A percentile compares a stretch with the other conserved stretches of the same genome.
Evolutionary conservation across 2,888 invertebrate genomes (phyloP).

Genomic region (Trachelus tabidus): DNA sequence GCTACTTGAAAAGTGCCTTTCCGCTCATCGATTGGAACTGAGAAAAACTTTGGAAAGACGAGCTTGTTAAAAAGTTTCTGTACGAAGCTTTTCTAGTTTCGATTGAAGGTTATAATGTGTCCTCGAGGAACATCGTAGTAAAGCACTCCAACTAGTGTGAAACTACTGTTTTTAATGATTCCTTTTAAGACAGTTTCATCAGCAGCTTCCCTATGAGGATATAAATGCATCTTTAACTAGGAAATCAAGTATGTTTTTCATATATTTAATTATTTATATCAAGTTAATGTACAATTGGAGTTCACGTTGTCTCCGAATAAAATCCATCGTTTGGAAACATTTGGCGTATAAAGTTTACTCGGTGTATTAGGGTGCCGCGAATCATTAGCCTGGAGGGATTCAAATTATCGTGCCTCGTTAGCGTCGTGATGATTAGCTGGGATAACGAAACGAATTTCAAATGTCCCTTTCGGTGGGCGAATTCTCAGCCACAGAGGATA

Average conservation of each 20-base stretch:
- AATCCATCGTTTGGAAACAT: not conserved
- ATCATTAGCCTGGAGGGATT: not conserved
- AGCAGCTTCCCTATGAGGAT: not conserved
- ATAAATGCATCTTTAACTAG: not conserved
- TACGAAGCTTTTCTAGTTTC: not conserved
- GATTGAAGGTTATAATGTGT: not conserved
- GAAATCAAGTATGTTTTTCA: not conserved
- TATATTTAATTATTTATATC: not conserved
- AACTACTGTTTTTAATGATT: not conserved
- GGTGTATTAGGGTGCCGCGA: not conserved
- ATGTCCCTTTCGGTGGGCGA: not conserved
- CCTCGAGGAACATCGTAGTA: not conserved
- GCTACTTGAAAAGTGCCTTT: not conserved
- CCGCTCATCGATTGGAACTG: not conserved
- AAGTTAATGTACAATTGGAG: not conserved
- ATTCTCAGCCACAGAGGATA: not conserved
- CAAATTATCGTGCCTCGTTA: not conserved
- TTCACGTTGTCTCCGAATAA: not conserved
- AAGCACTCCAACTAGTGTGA: not conserved
- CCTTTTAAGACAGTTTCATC: not conserved
- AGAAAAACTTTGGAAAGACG: not conserved
- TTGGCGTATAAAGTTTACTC: not conserved
- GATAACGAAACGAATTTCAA: not conserved
- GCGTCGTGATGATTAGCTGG: not conserved
- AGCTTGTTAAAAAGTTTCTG: not conserved